Conservation (phyloP, 2,113 vertebrate species). For the Hemiscyllium ocellatum region DNA sequence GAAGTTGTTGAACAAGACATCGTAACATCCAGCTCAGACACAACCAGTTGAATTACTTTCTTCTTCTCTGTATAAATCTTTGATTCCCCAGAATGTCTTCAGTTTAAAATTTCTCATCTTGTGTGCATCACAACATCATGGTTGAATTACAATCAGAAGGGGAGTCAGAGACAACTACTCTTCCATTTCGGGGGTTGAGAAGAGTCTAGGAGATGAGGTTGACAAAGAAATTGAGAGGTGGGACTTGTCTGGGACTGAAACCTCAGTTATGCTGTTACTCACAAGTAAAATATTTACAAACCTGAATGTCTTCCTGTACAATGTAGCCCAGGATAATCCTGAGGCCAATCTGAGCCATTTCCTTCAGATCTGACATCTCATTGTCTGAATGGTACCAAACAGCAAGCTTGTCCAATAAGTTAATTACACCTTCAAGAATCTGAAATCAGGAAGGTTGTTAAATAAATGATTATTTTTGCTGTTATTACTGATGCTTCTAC, state of each 20-base stretch:
- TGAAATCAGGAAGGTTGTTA: constrained; percentile 46
- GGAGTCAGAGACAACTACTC: neutral
- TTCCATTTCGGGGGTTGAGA: neutral
- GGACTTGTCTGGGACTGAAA: neutral
- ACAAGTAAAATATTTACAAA: constrained; percentile 43
- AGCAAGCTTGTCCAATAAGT: constrained; percentile 80
- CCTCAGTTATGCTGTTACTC: neutral
- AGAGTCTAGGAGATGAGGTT: neutral
- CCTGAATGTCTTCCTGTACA: constrained; percentile 79
- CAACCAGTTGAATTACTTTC: too few species aligned
- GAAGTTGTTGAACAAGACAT: too few species aligned
- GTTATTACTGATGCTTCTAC: too few species aligned
- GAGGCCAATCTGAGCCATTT: constrained; percentile 89
- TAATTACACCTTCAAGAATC: constrained; percentile 89
- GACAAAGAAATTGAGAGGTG: neutral
- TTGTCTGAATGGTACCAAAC: constrained; percentile 75
- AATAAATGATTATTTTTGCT: neutral
- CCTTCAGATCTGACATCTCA: constrained; percentile 68
- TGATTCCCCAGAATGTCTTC: neutral
- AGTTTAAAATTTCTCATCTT: neutral
- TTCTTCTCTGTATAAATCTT: too few species aligned
- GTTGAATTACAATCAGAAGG: too few species aligned
- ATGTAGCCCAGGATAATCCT: constrained; percentile 82
- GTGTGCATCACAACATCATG: neutral
- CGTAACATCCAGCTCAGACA: too few species aligned